Percentiles rank a stretch among this genome's conserved stretches.
Conservation (phyloP, 2,113 vertebrate species). For the Myocastor coypus region DNA sequence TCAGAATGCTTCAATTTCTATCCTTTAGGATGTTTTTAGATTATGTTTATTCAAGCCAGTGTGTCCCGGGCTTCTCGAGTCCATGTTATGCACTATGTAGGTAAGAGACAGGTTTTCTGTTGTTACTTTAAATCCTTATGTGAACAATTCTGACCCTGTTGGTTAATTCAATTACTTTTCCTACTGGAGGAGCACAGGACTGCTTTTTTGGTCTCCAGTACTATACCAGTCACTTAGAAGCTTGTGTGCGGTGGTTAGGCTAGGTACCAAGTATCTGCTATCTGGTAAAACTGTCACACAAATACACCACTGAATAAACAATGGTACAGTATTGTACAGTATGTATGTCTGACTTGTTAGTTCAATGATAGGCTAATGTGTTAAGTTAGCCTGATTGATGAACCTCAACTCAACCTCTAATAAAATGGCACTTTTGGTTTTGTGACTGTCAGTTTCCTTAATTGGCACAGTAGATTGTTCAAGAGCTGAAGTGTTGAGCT, state of each 20-base stretch:
- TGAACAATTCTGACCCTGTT: background rate
- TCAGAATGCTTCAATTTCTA: background rate
- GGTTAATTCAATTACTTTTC: conserved; percentile 19
- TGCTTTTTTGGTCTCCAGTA: background rate
- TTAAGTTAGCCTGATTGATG: background rate
- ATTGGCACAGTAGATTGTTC: background rate
- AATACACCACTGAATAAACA: background rate
- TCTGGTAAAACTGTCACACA: background rate
- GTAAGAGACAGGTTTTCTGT: background rate
- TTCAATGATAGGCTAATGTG: background rate
- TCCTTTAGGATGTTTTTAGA: background rate
- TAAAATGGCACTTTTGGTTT: conserved; percentile 42
- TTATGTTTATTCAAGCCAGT: conserved; percentile 26
- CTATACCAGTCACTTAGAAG: background rate
- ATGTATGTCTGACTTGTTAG: background rate
- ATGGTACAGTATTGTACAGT: conserved; percentile 8
- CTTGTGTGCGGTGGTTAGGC: background rate
- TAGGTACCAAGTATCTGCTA: background rate
- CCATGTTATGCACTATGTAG: background rate
- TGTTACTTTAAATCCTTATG: background rate
- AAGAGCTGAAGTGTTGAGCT: background rate
- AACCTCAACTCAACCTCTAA: conserved; percentile 29
- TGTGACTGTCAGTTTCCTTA: conserved; percentile 17
- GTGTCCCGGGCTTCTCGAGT: background rate
- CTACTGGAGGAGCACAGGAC: background rate